phyloP scores from a whole-genome alignment of 2,797 vertebrate genomes.

The Tapera naevia region DNA sequence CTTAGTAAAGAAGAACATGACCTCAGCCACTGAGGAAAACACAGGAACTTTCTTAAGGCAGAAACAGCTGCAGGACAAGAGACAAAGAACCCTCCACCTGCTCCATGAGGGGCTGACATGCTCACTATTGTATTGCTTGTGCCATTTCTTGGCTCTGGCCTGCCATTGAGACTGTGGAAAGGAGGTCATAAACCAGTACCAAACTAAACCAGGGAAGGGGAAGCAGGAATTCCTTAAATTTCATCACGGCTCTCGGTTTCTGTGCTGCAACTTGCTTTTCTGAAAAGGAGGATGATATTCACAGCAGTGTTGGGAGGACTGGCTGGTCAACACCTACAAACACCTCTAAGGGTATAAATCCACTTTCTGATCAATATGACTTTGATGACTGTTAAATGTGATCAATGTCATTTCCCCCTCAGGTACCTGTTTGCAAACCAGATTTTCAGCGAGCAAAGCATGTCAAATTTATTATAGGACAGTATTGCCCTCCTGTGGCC shows the following conservation, averaged over 20 bases:
- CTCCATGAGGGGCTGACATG: background rate
- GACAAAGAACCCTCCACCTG: background rate
- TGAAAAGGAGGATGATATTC: background rate
- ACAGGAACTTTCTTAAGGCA: background rate
- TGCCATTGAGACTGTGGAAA: background rate
- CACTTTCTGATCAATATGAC: background rate
- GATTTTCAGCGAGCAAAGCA: background rate
- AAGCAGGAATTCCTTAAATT: background rate
- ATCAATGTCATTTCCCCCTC: background rate
- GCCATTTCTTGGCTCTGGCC: background rate
- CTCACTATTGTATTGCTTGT: background rate
- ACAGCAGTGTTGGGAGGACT: background rate
- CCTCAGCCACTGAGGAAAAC: background rate
- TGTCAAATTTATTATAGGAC: constrained; percentile 23
- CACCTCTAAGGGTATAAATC: background rate
- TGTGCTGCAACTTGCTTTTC: background rate
- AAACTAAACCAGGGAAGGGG: background rate
- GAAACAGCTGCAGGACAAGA: background rate
- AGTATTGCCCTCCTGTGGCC: constrained; percentile 68
- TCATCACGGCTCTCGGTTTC: background rate
- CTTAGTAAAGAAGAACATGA: background rate
- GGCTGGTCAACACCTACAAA: background rate
- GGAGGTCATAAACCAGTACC: background rate
- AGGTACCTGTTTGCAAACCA: background rate
- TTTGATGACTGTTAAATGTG: background rate